Conservation (phyloP, 1,140 invertebrate species). For the Drosophila insularis region DNA sequence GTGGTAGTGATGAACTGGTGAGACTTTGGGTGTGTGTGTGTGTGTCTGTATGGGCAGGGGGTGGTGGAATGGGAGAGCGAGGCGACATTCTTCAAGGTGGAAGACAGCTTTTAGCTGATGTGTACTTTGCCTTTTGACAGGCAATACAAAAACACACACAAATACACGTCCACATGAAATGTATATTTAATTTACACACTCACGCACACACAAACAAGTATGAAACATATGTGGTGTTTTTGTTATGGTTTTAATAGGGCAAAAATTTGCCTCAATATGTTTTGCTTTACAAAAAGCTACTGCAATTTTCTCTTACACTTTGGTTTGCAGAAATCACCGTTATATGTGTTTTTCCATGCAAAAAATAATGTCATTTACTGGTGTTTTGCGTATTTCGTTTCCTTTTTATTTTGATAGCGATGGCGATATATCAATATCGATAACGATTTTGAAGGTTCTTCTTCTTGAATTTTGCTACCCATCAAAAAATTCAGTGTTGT, state of each 20-base stretch:
- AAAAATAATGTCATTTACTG: too few relatives aligned
- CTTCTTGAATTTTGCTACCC: too few relatives aligned
- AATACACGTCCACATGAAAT: background rate
- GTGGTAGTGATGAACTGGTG: background rate
- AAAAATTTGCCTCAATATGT: background rate
- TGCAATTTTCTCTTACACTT: background rate
- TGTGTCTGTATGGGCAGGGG: background rate
- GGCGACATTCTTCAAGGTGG: background rate
- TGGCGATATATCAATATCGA: too few relatives aligned
- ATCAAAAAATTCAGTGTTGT: too few relatives aligned
- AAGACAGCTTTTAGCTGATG: conserved; percentile 15
- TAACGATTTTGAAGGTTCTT: too few relatives aligned
- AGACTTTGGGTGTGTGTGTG: too few relatives aligned
- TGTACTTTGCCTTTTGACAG: conserved; percentile 20
- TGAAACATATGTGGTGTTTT: conserved; percentile 2
- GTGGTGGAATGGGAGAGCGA: background rate
- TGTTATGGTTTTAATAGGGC: background rate
- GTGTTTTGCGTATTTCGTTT: too few relatives aligned
- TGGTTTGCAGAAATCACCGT: too few relatives aligned
- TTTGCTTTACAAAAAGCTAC: background rate
- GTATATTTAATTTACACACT: background rate
- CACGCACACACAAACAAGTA: background rate
- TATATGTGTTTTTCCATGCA: too few relatives aligned
- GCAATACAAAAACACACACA: conserved; percentile 4
- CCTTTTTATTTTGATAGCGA: too few relatives aligned